Percentiles rank a stretch among this genome's conserved stretches.
Evolutionary conservation across 2,888 invertebrate species (phyloP).

Genomic region (Unio pictorum): DNA sequence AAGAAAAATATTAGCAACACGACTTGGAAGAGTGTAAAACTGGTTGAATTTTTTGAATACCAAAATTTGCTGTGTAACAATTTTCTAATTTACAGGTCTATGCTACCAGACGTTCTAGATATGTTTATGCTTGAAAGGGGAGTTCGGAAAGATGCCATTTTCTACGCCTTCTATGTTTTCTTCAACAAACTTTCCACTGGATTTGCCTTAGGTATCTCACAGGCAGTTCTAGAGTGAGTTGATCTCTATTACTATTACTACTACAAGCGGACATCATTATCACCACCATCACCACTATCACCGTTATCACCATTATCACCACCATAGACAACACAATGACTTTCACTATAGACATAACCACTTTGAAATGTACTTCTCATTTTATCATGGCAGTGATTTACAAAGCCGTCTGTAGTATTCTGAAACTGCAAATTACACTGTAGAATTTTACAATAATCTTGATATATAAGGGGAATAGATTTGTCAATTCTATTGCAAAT

Average conservation of each 20-base stretch:
- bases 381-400: background rate
- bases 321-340: no score
- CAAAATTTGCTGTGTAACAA: no score
- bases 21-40: no score
- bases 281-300: no score
- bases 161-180: slow-evolving; percentile 68
- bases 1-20: no score
- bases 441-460: no score
- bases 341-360: background rate
- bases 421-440: no score
- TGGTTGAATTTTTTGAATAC: no score
- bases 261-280: no score
- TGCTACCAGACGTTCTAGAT: slow-evolving; percentile 66
- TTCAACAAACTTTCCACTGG: slow-evolving; percentile 65
- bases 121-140: slow-evolving; percentile 60
- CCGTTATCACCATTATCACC: no score
- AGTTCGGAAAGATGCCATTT: slow-evolving; percentile 61
- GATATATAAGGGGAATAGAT: no score
- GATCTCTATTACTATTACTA: background rate
- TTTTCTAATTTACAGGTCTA: slow-evolving; percentile 46
- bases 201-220: slow-evolving; percentile 60
- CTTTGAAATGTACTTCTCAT: background rate
- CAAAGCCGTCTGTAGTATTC: background rate
- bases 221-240: slow-evolving; percentile 58
- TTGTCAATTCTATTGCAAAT: no score